These are phyloP conservation scores for Phortica okadai DNA, from an alignment of 2,888 invertebrate genomes.

Conservation along the genomic window DNA sequence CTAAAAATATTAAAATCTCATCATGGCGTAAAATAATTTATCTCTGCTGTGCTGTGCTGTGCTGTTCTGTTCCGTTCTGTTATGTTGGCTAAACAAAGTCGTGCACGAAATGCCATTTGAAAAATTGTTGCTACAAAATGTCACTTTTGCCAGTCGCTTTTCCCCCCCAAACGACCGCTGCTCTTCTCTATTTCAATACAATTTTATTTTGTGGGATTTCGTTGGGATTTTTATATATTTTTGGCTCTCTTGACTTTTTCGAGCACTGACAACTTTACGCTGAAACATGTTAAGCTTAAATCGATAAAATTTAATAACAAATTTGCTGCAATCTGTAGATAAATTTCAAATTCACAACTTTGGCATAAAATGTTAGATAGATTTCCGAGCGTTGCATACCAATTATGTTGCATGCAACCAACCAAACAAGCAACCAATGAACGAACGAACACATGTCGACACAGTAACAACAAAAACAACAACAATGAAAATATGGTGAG, in stretches of 20 bases:
- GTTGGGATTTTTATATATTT: background rate
- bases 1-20: constrained; percentile 9
- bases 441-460: background rate
- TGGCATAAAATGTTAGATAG: constrained; percentile 40
- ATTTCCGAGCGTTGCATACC: constrained; percentile 37
- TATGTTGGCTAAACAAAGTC: background rate
- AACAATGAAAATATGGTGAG: background rate
- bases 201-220: background rate
- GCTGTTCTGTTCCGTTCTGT: too few relatives aligned
- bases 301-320: constrained; percentile 34
- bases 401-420: constrained; percentile 16
- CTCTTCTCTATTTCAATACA: background rate
- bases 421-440: background rate
- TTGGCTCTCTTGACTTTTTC: background rate
- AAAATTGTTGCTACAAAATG: constrained; percentile 7
- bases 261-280: background rate
- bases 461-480: background rate
- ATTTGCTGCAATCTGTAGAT: constrained; percentile 29
- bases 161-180: background rate
- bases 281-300: constrained; percentile 8
- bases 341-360: constrained; percentile 44
- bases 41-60: background rate
- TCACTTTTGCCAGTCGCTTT: background rate
- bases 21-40: constrained; percentile 14
- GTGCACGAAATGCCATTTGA: constrained; percentile 10